phyloP scores from a whole-genome alignment of 2,797 vertebrate species.

The Tenualosa thibaudeaui region DNA sequence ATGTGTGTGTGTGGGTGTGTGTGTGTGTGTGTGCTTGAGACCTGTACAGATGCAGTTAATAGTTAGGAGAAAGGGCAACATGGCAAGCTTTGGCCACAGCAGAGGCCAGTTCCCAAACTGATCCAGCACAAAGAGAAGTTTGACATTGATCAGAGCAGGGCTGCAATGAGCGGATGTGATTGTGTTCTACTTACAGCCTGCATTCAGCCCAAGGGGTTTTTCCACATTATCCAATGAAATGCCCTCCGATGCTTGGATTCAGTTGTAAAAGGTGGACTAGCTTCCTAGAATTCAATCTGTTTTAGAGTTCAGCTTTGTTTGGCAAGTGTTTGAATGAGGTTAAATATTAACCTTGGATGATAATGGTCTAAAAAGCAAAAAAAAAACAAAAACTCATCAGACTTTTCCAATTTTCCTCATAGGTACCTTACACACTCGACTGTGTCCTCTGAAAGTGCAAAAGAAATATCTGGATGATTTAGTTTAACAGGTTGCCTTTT shows the following conservation, averaged over 20 bases:
- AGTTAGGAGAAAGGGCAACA: neutral
- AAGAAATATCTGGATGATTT: neutral
- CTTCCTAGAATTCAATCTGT: neutral
- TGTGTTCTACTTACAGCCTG: constrained; percentile 69
- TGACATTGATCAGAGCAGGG: constrained; percentile 63
- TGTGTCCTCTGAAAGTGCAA: neutral
- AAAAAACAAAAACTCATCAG: neutral
- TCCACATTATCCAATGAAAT: constrained; percentile 77
- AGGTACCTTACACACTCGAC: neutral
- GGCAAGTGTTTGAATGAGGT: neutral
- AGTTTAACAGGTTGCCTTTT: neutral
- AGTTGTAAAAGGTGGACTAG: constrained; percentile 33
- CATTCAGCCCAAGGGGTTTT: constrained; percentile 68
- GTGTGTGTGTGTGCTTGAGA: neutral
- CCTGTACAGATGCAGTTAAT: neutral
- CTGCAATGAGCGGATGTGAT: constrained; percentile 68
- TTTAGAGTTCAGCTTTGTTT: neutral
- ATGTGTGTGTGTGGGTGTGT: constrained; percentile 4
- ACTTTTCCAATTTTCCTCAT: neutral
- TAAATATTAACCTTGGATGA: neutral
- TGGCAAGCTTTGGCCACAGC: neutral
- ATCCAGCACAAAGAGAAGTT: constrained; percentile 54
- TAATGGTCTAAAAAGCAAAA: neutral
- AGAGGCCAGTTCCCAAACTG: constrained; percentile 33
- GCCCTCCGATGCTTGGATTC: constrained; percentile 52